Evolutionary conservation across 2,888 invertebrate genomes (phyloP).

Genomic region (Drosophila sordidapex): DNA sequence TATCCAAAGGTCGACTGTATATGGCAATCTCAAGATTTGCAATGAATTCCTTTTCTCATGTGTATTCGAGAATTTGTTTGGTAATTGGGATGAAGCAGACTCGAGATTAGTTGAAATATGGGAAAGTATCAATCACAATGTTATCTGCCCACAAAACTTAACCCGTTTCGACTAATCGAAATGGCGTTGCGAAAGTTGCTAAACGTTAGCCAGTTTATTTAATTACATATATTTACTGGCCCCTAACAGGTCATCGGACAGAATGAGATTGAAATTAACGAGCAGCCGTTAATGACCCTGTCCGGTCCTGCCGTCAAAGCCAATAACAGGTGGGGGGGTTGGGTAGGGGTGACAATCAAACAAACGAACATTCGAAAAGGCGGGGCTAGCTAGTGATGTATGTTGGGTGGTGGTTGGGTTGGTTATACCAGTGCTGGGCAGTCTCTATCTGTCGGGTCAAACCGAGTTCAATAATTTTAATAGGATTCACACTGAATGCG

Average conservation of each 20-base stretch:
- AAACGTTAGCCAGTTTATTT: constrained; percentile 59
- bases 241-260: constrained; percentile 41
- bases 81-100: constrained; percentile 2
- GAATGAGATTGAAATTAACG: constrained; percentile 70
- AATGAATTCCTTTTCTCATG: not conserved
- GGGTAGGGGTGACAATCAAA: not conserved
- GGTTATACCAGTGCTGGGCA: not conserved
- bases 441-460: constrained; percentile 11
- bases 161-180: constrained; percentile 51
- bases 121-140: constrained; percentile 13
- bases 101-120: not conserved
- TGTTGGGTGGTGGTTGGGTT: not conserved
- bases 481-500: constrained; percentile 46
- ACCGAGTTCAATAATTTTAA: constrained; percentile 62
- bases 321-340: constrained; percentile 33
- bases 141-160: constrained; percentile 30
- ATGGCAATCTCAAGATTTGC: not conserved
- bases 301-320: constrained; percentile 32
- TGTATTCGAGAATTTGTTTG: not conserved
- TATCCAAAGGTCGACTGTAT: not conserved
- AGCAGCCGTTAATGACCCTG: constrained; percentile 70
- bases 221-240: constrained; percentile 45
- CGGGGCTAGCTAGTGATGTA: not conserved
- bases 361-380: not conserved
- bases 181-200: constrained; percentile 29